phyloP scores from a whole-genome alignment of 1,140 invertebrate genomes.

The Pachypsylla venusta region DNA sequence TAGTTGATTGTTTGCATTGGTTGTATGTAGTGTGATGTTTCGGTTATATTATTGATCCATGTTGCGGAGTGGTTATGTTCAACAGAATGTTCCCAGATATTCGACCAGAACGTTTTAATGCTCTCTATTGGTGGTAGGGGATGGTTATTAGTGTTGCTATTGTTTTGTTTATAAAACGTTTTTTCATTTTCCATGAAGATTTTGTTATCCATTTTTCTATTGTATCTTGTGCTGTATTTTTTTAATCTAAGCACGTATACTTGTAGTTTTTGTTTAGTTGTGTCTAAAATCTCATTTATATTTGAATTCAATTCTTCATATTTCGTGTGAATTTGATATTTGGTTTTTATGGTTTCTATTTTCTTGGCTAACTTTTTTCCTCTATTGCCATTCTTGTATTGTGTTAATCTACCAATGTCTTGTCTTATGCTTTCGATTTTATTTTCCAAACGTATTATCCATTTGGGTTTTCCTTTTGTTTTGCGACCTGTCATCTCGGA shows the following conservation, averaged over 20 bases:
- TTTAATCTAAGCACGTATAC: background rate
- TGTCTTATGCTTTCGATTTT: background rate
- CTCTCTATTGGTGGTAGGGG: too few relatives aligned
- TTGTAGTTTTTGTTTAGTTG: background rate
- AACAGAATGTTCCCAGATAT: background rate
- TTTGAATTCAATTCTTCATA: too few relatives aligned
- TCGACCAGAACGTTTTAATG: background rate
- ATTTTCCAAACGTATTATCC: background rate
- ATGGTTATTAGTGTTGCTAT: too few relatives aligned
- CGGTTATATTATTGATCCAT: background rate
- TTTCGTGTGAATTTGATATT: too few relatives aligned
- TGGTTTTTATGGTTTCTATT: background rate
- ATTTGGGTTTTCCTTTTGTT: background rate
- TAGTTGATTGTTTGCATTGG: background rate
- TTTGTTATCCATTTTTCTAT: background rate
- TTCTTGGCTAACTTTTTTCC: background rate
- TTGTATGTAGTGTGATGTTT: background rate
- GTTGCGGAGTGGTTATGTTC: background rate
- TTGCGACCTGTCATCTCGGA: background rate
- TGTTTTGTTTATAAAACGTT: background rate
- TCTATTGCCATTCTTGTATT: background rate
- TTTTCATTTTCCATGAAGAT: background rate
- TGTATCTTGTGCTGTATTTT: background rate
- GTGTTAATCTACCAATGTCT: background rate
- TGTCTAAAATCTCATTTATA: too few relatives aligned